Evolutionary conservation across 2,888 invertebrate species (phyloP), one percentile per base, ranked within the genome.

Genomic region (Pherbina coryleti): DNA sequence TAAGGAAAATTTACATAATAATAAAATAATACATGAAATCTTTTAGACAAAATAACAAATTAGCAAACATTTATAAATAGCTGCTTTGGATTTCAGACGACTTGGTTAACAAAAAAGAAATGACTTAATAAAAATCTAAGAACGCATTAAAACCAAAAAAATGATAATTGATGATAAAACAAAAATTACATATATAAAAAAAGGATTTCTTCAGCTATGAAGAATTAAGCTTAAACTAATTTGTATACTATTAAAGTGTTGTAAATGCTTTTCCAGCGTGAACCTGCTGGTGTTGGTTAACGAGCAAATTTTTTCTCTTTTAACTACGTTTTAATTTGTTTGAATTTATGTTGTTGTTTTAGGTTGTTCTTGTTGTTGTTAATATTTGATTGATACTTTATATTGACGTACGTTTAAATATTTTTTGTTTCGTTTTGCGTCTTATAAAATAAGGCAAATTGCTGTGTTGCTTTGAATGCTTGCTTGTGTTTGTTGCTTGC

Each of bases 401-500:
- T 17, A 22, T 60, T 60, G 22, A 22, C 64, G 25, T 64, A 64
- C 25, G 64, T 5, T 28, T 64, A 31, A 17, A n/a, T 9, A 31
- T 28, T 62, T n/a, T 62, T 62, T 62, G 2, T 64, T 64, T 28
- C 2, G 14, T 64, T 51, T 75, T 75, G 75, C 75, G 17, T 66
- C 53, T 75, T 66, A 67, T 55, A 75, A 75, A 75, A 75, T 75
- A 75, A 75, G 75, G 75, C 75, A 75, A 75, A 55, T 75, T 75
- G 37, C 67, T 67, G 75, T 75, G 75, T 75, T 72, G 37, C 57
- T 60, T 17, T 44, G 25, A 55, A 55, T 57, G 55, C 19, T 57
- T 71, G 19, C 34, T 72, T 44, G 44, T 44, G 11, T 64, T 34
- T 28, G 14, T 31, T 62, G 28, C 9, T 62, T 31, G 31, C 31